phyloP scores from a whole-genome alignment of 2,888 invertebrate species.

The Thyatira batis region DNA sequence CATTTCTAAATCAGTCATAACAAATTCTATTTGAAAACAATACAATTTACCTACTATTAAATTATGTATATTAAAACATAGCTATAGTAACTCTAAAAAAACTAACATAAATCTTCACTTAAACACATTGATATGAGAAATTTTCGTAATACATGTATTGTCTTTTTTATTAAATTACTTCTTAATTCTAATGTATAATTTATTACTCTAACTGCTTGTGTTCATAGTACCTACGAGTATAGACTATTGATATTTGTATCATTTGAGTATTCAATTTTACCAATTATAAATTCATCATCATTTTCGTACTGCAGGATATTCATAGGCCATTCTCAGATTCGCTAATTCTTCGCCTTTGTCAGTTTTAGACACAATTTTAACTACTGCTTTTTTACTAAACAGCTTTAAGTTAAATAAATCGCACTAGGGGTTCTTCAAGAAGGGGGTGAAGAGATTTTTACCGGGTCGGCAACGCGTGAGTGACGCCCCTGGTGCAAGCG shows the following conservation, averaged over 20 bases:
- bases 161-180: slow-evolving; percentile 66
- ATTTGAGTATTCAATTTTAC: slow-evolving; percentile 24
- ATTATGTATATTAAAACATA: slow-evolving; percentile 6
- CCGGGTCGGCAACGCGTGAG: too few species aligned
- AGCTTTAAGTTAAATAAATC: too few species aligned
- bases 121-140: slow-evolving; percentile 65
- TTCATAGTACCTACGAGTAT: slow-evolving; percentile 15
- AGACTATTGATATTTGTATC: slow-evolving; percentile 20
- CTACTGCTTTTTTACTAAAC: too few species aligned
- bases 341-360: too few species aligned
- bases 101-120: slow-evolving; percentile 23
- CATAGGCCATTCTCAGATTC: too few species aligned
- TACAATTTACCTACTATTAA: neutral
- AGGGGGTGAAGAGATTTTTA: too few species aligned
- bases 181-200: slow-evolving; percentile 58
- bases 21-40: neutral
- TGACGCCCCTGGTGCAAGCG: too few species aligned
- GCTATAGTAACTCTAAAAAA: slow-evolving; percentile 15
- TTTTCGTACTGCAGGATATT: neutral
- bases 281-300: slow-evolving; percentile 9
- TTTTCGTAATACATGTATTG: slow-evolving; percentile 75
- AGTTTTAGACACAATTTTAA: too few species aligned
- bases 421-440: too few species aligned
- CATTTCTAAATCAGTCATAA: neutral
- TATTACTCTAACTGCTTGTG: slow-evolving; percentile 42